phyloP scores from a whole-genome alignment of 2,797 vertebrate species.

The Gila robusta region DNA sequence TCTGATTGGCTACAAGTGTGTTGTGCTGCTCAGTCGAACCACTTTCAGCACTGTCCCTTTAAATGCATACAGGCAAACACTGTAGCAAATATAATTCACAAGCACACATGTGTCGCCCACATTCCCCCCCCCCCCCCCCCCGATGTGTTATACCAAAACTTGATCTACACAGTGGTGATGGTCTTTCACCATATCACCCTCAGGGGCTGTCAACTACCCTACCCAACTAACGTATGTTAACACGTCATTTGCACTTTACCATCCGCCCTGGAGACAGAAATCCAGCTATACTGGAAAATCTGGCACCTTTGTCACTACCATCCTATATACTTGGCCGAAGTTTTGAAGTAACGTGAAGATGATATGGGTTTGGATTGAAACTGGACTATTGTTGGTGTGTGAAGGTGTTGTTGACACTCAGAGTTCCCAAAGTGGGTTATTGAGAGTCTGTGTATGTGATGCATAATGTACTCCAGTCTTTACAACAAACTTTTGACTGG shows the following conservation, averaged over 20 bases:
- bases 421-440: neutral
- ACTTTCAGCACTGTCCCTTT: neutral
- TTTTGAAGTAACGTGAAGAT: neutral
- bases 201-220: neutral
- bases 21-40: neutral
- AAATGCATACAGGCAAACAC: neutral
- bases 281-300: constrained; percentile 23
- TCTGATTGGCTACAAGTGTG: neutral
- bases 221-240: neutral
- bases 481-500: neutral
- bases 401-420: neutral
- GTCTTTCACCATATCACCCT: neutral
- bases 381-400: neutral
- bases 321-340: neutral
- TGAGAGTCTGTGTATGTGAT: neutral
- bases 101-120: too few relatives aligned
- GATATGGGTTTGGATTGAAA: neutral
- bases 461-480: too few relatives aligned
- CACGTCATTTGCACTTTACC: neutral
- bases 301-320: neutral
- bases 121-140: neutral
- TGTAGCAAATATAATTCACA: neutral
- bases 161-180: neutral
- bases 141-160: neutral
- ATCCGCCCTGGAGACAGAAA: neutral